Evolutionary conservation across 2,113 vertebrate species (phyloP).

Genomic region (Silurus asotus): DNA sequence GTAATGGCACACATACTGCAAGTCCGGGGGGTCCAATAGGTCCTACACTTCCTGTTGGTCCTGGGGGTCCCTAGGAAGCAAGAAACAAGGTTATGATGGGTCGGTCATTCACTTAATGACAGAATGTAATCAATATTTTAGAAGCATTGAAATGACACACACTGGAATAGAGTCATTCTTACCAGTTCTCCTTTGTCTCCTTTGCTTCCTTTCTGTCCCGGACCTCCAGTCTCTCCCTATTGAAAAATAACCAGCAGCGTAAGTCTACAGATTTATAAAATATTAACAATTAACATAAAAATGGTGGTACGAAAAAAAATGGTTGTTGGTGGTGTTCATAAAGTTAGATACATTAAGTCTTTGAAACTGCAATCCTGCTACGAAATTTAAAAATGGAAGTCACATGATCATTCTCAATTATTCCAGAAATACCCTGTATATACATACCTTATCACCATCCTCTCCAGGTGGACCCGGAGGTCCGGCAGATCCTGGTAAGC

Average conservation of each 20-base stretch:
- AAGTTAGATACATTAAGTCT: neutral
- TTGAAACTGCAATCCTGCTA: neutral
- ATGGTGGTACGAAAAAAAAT: neutral
- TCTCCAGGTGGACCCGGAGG: conserved; percentile 80
- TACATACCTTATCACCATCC: conserved; percentile 87
- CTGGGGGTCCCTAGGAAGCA: conserved; percentile 79
- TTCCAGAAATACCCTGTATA: neutral
- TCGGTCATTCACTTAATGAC: neutral
- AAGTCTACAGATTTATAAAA: neutral
- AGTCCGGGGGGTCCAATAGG: conserved; percentile 80
- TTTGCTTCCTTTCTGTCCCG: conserved; percentile 89
- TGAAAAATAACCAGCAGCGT: neutral
- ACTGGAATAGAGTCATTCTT: conserved; percentile 59
- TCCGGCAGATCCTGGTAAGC: conserved; percentile 77
- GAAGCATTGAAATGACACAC: neutral
- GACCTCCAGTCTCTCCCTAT: conserved; percentile 84
- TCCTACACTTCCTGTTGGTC: conserved; percentile 82
- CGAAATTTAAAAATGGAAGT: neutral
- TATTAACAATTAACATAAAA: neutral
- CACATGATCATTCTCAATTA: neutral
- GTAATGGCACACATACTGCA: conserved; percentile 68
- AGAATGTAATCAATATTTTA: neutral
- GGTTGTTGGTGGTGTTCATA: neutral
- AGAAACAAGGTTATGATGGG: neutral
- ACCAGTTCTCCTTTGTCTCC: conserved; percentile 88